Percentiles rank a stretch among this genome's conserved stretches.
Conservation (phyloP, 2,113 vertebrate species). For the Collichthys lucidus region DNA sequence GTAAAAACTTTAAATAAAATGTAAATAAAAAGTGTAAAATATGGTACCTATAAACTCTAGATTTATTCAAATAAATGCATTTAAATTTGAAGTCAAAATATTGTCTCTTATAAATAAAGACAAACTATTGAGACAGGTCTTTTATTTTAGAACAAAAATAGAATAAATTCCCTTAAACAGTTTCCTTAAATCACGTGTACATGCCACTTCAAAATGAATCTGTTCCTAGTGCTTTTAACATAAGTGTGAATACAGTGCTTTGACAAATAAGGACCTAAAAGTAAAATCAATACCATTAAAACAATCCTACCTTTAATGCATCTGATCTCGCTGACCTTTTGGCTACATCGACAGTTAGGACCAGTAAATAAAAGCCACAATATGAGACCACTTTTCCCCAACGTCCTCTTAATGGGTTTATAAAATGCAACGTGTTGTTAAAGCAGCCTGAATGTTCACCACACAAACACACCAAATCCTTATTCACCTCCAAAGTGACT, state of each 20-base stretch:
- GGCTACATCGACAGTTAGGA: constrained; percentile 4
- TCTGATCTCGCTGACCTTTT: constrained; percentile 40
- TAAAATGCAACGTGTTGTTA: constrained; percentile 40
- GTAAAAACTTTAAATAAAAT: too few species aligned
- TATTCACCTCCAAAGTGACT: constrained; percentile 57
- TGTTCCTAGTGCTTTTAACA: neutral
- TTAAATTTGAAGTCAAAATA: too few species aligned
- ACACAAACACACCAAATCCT: constrained; percentile 35
- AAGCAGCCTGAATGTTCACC: constrained; percentile 33
- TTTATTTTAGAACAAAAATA: neutral
- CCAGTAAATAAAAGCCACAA: constrained; percentile 44
- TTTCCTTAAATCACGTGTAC: neutral
- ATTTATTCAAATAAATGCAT: too few species aligned
- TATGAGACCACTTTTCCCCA: neutral
- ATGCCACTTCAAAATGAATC: neutral
- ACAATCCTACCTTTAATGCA: constrained; percentile 21
- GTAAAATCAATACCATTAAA: constrained; percentile 38
- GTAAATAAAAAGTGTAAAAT: too few species aligned
- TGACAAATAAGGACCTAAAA: constrained; percentile 33
- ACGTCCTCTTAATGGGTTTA: constrained; percentile 27
- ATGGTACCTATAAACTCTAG: too few species aligned
- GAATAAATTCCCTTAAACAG: neutral
- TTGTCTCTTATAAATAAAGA: too few species aligned
- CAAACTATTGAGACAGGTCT: too few species aligned
- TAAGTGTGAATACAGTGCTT: neutral